Conservation (phyloP, 2,113 vertebrate species). For the Spilogale gracilis region DNA sequence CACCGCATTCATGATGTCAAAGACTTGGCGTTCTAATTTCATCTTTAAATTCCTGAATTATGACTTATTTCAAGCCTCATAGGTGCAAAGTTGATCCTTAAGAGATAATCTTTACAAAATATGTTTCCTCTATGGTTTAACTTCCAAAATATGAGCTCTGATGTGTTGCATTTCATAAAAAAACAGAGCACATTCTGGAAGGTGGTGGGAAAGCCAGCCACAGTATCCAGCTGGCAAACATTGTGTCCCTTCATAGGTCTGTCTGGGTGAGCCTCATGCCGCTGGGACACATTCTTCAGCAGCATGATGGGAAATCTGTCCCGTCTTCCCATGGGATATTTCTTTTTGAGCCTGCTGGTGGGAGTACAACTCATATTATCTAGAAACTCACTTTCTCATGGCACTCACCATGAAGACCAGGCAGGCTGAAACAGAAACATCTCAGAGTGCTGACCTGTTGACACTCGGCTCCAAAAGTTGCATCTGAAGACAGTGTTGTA, state of each 20-base stretch:
- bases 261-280: constrained; percentile 30
- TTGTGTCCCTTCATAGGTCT: constrained; percentile 22
- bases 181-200: neutral
- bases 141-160: neutral
- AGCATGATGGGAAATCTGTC: neutral
- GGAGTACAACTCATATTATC: neutral
- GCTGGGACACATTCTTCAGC: constrained; percentile 39
- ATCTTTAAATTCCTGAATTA: neutral
- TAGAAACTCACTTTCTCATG: constrained; percentile 50
- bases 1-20: neutral
- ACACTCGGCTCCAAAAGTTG: neutral
- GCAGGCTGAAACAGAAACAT: neutral
- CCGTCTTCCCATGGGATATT: constrained; percentile 32
- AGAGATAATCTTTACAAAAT: neutral
- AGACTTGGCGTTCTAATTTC: accelerated
- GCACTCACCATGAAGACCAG: neutral
- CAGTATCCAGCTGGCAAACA: constrained; percentile 54
- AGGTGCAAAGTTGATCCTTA: neutral
- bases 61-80: neutral
- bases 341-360: constrained; percentile 39
- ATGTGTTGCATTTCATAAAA: neutral
- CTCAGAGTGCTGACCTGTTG: neutral
- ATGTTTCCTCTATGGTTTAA: neutral
- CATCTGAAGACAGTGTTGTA: neutral
- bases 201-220: neutral